Percentiles rank a stretch among this genome's conserved stretches.
Conservation (phyloP, 2,797 vertebrate genomes). For the Dryobates pubescens region DNA sequence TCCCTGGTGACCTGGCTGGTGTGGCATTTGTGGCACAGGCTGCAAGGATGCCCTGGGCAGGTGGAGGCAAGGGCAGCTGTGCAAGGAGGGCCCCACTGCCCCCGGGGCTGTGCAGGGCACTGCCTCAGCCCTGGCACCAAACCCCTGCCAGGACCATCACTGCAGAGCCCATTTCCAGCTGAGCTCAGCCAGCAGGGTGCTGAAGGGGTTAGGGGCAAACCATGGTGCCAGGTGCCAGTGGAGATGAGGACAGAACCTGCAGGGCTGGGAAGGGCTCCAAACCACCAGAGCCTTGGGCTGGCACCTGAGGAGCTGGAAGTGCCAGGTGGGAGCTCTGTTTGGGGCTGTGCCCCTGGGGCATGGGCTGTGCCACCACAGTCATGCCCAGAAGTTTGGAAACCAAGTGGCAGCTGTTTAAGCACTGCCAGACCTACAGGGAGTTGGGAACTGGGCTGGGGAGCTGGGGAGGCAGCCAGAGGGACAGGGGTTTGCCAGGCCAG, state of each 20-base stretch:
- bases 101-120: not conserved
- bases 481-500: not conserved
- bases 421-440: not conserved
- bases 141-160: not conserved
- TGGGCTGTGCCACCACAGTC: accelerated
- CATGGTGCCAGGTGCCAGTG: accelerated
- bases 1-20: accelerated
- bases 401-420: not conserved
- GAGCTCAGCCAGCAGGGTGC: not conserved
- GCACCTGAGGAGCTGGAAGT: accelerated
- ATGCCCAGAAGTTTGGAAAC: not conserved
- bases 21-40: accelerated
- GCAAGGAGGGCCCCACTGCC: accelerated
- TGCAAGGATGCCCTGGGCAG: not conserved
- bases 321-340: accelerated
- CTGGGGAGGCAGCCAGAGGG: not conserved
- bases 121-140: not conserved
- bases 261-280: not conserved
- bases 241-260: not conserved
- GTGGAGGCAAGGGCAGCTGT: not conserved
- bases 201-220: not conserved
- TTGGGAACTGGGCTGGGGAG: not conserved
- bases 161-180: not conserved
- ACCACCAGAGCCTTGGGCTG: accelerated
- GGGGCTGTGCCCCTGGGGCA: not conserved